Evolutionary conservation across 2,113 vertebrate genomes (phyloP), one percentile per base, ranked within the genome.

Genomic region (Poeciliopsis occidentalis): DNA sequence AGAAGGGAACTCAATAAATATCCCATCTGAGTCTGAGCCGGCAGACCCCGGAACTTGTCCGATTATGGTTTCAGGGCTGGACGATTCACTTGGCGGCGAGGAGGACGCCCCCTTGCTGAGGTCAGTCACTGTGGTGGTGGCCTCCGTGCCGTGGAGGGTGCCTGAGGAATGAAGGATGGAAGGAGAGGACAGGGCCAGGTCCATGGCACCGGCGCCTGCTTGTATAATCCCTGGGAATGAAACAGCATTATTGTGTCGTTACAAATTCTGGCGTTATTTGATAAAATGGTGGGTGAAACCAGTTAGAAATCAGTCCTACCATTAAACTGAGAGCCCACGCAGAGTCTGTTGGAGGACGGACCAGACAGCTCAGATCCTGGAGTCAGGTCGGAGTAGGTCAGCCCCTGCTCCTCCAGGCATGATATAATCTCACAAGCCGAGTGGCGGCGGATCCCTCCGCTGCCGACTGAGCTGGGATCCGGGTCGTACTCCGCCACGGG

Each of bases 341-440:
- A 85, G 57, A 93, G 88, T 79, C 91, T 84, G 88, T 87, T 91
- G 68, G 91, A 86, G 61, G 92, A 83, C 68, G 91, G 29, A 73
- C 66, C 75, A 24, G 90, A 87, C 41, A 90, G 80, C 26, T 92
- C 87, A 17, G 90, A 60, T 41, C 89, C 88, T 4, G 88, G 72
- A 26, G 88, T 75, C 69, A 87, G 60, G 79, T 92, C 71, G 62
- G 88, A 34, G 65, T 86, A 86, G 68, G 86, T 85, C 78, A 97
- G 30, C 66, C 91, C 95, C 83, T 95, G 96, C 57, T 96, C 92
- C 85, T 97, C 96, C 1, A 95, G 74, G 91, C 96, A 97, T 54
- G 97, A 96, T 15, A 95, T 97, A 88, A 99, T 97, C 91, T 98
- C 98, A 0, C 96, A 99, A 27, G 98, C 96, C 0, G 98, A 99